Percentiles rank a stretch among this genome's conserved stretches.
phyloP scores from a whole-genome alignment of 2,888 invertebrate genomes.

The Siphlonurus alternatus region DNA sequence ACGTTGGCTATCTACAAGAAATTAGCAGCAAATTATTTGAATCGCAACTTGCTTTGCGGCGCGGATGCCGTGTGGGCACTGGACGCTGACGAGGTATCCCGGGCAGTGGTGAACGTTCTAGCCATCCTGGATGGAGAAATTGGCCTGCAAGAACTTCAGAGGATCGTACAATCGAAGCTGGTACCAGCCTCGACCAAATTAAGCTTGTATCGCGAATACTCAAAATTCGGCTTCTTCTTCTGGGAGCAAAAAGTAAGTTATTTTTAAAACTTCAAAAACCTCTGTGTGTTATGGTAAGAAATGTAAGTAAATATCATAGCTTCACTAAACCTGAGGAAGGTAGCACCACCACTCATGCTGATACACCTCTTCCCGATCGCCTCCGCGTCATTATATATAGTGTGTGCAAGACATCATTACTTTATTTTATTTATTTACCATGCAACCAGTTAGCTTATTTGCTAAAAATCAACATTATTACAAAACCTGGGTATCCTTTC shows the following conservation, averaged over 20 bases:
- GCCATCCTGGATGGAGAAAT: conserved; percentile 28
- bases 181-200: not conserved
- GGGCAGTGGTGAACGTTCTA: conserved; percentile 32
- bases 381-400: too few relatives aligned
- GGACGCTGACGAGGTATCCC: conserved; percentile 27
- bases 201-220: conserved; percentile 21
- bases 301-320: too few relatives aligned
- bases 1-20: not conserved
- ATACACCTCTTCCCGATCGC: too few relatives aligned
- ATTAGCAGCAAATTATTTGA: not conserved
- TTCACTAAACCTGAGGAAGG: too few relatives aligned
- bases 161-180: not conserved
- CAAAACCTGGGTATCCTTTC: too few relatives aligned
- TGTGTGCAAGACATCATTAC: too few relatives aligned
- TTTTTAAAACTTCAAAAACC: too few relatives aligned
- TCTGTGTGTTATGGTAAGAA: too few relatives aligned
- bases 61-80: conserved; percentile 36
- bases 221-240: conserved; percentile 32
- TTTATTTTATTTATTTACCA: too few relatives aligned
- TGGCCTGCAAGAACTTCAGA: not conserved
- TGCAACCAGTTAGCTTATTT: too few relatives aligned
- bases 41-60: conserved; percentile 26
- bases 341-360: too few relatives aligned
- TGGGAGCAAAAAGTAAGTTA: conserved; percentile 25
- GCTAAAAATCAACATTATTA: too few relatives aligned